phyloP scores from a whole-genome alignment of 2,797 vertebrate genomes.

The Rallus crepitans region DNA sequence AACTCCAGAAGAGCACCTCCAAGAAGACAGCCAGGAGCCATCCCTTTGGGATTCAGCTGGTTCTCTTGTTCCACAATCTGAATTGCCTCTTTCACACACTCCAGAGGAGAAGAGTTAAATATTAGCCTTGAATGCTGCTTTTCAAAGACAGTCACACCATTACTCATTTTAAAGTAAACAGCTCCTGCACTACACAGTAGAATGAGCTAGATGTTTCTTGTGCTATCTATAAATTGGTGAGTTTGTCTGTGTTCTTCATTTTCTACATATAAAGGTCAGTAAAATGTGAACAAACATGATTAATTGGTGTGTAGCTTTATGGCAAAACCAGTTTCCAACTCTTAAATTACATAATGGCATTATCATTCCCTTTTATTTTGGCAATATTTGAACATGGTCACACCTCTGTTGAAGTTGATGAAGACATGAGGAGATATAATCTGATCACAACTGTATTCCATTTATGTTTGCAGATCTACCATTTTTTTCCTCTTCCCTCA shows the following conservation, averaged over 20 bases:
- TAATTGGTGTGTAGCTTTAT: background rate
- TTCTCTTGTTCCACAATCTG: background rate
- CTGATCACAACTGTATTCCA: background rate
- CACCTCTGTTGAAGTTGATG: background rate
- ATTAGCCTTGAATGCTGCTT: background rate
- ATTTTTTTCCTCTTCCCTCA: background rate
- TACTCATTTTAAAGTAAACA: constrained; percentile 34
- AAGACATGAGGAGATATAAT: rapidly evolving
- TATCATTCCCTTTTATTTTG: background rate
- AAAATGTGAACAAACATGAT: background rate
- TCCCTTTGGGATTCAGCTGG: background rate
- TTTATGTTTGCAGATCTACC: background rate
- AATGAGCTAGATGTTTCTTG: background rate
- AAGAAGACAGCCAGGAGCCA: background rate
- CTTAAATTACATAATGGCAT: background rate
- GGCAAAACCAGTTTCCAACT: background rate
- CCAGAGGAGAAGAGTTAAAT: background rate
- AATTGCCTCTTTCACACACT: constrained; percentile 9
- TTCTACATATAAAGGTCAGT: background rate
- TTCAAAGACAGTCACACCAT: background rate
- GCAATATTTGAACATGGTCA: background rate
- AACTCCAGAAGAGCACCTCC: background rate
- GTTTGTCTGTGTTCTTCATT: background rate
- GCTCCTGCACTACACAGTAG: background rate
- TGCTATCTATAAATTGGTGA: background rate